A percentile compares a stretch with the other conserved stretches of the same genome.
Conservation (phyloP, 2,888 invertebrate species). For the Bellardia bayeri region DNA sequence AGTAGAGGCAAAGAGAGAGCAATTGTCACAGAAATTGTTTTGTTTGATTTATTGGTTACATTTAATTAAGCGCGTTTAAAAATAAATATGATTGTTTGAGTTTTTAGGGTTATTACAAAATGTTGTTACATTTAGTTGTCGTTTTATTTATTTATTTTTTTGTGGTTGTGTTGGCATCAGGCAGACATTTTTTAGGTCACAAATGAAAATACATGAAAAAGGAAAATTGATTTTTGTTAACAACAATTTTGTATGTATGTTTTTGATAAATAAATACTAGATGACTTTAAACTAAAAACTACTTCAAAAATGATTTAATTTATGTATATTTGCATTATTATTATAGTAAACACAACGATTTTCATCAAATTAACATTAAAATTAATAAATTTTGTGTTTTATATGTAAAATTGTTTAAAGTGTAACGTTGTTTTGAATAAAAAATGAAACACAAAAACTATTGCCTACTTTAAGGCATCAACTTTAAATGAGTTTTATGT, state of each 20-base stretch:
- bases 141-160: not conserved
- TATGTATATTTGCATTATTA: conserved; percentile 63
- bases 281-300: not conserved
- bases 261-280: not conserved
- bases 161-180: conserved; percentile 51
- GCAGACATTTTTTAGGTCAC: conserved; percentile 59
- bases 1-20: not conserved
- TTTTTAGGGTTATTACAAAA: conserved; percentile 30
- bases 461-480: conserved; percentile 8
- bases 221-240: conserved; percentile 61
- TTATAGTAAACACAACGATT: not conserved
- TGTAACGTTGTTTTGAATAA: not conserved
- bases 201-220: conserved; percentile 68
- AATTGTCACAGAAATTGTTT: conserved; percentile 56
- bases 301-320: not conserved
- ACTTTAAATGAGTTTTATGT: not conserved
- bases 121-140: conserved; percentile 5
- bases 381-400: not conserved
- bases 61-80: conserved; percentile 34
- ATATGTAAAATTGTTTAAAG: not conserved
- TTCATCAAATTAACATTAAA: not conserved
- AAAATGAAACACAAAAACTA: not conserved
- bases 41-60: conserved; percentile 21
- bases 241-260: conserved; percentile 41
- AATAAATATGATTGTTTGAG: not conserved